These are phyloP conservation scores for Drosophila nasuta DNA, from an alignment of 1,140 invertebrate genomes.

Conservation along the genomic window DNA sequence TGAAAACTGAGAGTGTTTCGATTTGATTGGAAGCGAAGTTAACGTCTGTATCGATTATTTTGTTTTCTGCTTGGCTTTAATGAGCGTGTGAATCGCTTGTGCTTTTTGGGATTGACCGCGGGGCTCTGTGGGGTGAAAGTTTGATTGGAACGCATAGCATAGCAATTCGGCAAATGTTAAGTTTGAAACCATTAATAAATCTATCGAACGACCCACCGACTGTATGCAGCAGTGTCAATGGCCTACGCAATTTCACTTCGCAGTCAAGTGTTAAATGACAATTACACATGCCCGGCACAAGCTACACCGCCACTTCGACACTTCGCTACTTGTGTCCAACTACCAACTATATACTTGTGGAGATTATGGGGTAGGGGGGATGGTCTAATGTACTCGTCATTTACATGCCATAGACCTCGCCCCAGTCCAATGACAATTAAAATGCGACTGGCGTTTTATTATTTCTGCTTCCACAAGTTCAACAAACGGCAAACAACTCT, in stretches of 20 bases:
- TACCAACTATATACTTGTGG: neutral
- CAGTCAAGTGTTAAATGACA: conserved; percentile 65
- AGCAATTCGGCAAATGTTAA: conserved; percentile 19
- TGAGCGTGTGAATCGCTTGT: conserved; percentile 72
- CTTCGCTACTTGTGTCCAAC: conserved; percentile 23
- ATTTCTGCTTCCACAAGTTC: conserved; percentile 51
- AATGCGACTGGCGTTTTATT: conserved; percentile 63
- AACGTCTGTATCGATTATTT: conserved; percentile 33
- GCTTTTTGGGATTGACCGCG: conserved; percentile 21
- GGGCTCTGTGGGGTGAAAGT: conserved; percentile 68
- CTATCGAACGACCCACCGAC: conserved; percentile 43
- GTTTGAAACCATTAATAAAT: conserved; percentile 55
- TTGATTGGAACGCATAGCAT: conserved; percentile 16
- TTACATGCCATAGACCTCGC: conserved; percentile 79
- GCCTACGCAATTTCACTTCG: conserved; percentile 77
- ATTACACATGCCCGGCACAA: conserved; percentile 73
- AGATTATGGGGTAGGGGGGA: neutral
- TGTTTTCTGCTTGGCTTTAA: conserved; percentile 47
- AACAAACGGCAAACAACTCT: conserved; percentile 63
- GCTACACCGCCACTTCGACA: conserved; percentile 8
- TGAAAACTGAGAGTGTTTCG: conserved; percentile 76
- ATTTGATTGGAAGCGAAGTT: conserved; percentile 44
- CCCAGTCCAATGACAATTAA: conserved; percentile 67
- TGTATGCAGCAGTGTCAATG: conserved; percentile 62
- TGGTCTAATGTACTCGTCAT: conserved; percentile 60